These are phyloP conservation scores for Philopotamus ludificatus DNA, from an alignment of 1,140 invertebrate genomes.

Conservation along the genomic window DNA sequence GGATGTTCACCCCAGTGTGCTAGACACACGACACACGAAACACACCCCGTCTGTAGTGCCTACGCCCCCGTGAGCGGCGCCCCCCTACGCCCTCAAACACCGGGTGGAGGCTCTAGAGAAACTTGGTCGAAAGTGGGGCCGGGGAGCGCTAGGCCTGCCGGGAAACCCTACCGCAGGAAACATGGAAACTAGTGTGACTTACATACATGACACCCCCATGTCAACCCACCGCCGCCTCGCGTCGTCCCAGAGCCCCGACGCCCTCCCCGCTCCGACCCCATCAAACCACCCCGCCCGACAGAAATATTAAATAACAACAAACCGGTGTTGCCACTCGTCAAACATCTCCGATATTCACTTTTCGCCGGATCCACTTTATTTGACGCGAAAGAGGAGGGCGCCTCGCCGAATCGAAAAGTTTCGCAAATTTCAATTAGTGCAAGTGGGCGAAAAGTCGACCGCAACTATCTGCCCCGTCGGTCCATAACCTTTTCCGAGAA, in stretches of 20 bases:
- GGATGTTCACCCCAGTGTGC: slow-evolving; percentile 22
- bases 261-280: neutral
- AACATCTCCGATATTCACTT: neutral
- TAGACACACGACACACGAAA: neutral
- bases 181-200: slow-evolving; percentile 30
- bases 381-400: too few species aligned
- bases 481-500: neutral
- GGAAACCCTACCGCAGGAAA: slow-evolving; percentile 26
- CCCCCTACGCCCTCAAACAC: neutral
- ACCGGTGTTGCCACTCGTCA: neutral
- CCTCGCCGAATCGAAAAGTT: too few species aligned
- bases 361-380: too few species aligned
- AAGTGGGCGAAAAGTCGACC: neutral
- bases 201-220: slow-evolving; percentile 18
- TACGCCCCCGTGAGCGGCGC: neutral
- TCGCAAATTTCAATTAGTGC: neutral
- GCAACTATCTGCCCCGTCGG: neutral
- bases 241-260: neutral
- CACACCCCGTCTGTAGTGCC: neutral
- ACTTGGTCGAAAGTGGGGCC: slow-evolving; percentile 23
- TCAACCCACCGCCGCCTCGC: neutral
- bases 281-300: neutral
- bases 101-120: slow-evolving; percentile 3
- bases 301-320: slow-evolving; percentile 21
- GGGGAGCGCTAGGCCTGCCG: neutral